Base-by-base conservation (phyloP, 2,888 invertebrate species). In the Zeuzera pyrina region DNA sequence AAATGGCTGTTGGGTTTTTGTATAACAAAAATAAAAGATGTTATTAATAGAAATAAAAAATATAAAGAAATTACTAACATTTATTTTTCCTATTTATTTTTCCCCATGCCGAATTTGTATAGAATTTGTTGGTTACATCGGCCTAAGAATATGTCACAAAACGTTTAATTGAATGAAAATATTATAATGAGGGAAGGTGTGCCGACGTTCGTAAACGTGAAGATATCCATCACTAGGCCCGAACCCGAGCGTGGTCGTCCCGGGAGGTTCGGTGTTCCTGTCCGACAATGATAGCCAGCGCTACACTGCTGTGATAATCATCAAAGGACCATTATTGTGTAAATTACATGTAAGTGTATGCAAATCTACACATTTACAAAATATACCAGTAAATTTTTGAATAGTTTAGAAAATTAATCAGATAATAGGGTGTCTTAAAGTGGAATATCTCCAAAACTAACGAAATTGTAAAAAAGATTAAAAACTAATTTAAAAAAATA, bases 321-420 rank as follows among this genome's bases (percentile, higher is more conserved):
- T 77, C 3, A 74, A 71, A 24, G 77, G 76, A 19, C 77, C 76
- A 1, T 58, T 68, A 4, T 71, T 68, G 39, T 59, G 58, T 36
- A 56, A n/a, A n/a, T n/a, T n/a, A n/a, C 55, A 25, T 54, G 55
- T 55, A 42, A 31, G 30, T 23, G 2, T n/a, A n/a, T n/a, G n/a
- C n/a, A n/a, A n/a, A n/a, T 16, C 7, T 16, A 16, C 16, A 16
- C 16, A 16, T 4, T 16, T 4, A 16, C 16, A 16, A 16, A 16
- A n/a, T n/a, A n/a, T n/a, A n/a, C n/a, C n/a, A n/a, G n/a, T n/a
- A n/a, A n/a, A n/a, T n/a, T n/a, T n/a, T n/a, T n/a, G n/a, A n/a
- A n/a, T n/a, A n/a, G n/a, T n/a, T n/a, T n/a, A n/a, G n/a, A n/a
- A n/a, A n/a, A n/a, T n/a, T n/a, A n/a, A n/a, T n/a, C n/a, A n/a